Conservation (phyloP, 2,888 invertebrate genomes). For the Seladonia tumulorum region DNA sequence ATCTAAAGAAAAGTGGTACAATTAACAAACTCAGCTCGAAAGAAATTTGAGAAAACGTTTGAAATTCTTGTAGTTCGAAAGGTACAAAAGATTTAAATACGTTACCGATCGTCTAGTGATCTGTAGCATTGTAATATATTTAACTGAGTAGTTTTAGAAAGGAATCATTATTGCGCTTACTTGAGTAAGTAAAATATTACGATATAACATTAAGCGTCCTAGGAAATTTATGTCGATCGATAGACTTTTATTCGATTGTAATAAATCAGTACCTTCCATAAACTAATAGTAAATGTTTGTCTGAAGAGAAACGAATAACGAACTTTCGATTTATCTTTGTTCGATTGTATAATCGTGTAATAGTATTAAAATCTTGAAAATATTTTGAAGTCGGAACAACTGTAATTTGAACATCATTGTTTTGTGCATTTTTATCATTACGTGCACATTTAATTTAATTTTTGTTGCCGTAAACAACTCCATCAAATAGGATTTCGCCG, state of each 20-base stretch:
- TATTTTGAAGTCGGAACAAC: neutral
- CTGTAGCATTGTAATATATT: conserved; percentile 71
- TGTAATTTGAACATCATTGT: neutral
- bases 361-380: neutral
- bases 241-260: conserved; percentile 57
- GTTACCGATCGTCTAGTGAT: conserved; percentile 52
- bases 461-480: neutral
- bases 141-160: conserved; percentile 72
- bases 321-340: neutral
- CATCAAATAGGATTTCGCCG: neutral
- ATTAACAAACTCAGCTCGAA: conserved; percentile 28
- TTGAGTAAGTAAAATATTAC: conserved; percentile 71
- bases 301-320: neutral
- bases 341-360: conserved; percentile 5
- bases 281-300: conserved; percentile 8
- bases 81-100: conserved; percentile 60
- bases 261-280: conserved; percentile 63
- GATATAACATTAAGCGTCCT: conserved; percentile 70
- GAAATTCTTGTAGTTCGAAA: conserved; percentile 49
- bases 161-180: conserved; percentile 72
- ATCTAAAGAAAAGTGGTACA: conserved; percentile 31
- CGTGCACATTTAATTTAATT: neutral
- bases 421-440: neutral
- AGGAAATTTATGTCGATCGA: conserved; percentile 54
- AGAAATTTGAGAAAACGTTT: conserved; percentile 31